Evolutionary conservation across 2,888 invertebrate species (phyloP).

Genomic region (Cylloceria caligata): DNA sequence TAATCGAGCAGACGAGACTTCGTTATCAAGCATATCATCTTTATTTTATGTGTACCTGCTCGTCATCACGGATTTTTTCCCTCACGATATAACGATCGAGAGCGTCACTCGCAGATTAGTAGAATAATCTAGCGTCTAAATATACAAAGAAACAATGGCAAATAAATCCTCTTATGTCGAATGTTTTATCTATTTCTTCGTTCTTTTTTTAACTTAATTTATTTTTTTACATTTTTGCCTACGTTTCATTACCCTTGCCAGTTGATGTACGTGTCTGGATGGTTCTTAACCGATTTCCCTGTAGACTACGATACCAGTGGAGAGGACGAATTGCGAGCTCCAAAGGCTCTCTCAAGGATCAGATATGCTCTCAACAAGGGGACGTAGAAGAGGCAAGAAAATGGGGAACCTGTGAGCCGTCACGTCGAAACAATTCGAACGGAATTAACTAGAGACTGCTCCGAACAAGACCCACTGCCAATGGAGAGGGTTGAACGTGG

Average conservation of each 20-base stretch:
- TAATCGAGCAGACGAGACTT: neutral
- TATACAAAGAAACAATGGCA: neutral
- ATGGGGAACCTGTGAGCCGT: conserved; percentile 1
- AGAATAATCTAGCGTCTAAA: neutral
- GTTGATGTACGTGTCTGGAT: conserved; percentile 6
- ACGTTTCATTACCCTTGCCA: neutral
- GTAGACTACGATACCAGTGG: conserved; percentile 7
- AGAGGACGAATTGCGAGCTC: conserved; percentile 7
- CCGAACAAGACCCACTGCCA: conserved; percentile 13
- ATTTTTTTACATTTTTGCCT: neutral
- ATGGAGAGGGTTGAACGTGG: conserved; percentile 21
- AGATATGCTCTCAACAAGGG: neutral
- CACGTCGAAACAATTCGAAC: conserved; percentile 47
- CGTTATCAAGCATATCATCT: neutral
- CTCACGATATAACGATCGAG: neutral
- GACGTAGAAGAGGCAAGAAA: neutral
- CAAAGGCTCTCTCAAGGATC: conserved; percentile 17
- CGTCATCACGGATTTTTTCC: neutral
- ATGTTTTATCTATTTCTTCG: neutral
- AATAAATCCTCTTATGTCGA: neutral
- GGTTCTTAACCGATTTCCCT: conserved; percentile 48
- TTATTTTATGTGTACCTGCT: neutral
- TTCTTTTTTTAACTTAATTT: neutral
- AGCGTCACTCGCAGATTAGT: neutral
- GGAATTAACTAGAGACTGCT: conserved; percentile 22